Evolutionary conservation across 35 echinoderm and acorn worm genomes (phyloP).

Genomic region (Ophioderma brevispina): DNA sequence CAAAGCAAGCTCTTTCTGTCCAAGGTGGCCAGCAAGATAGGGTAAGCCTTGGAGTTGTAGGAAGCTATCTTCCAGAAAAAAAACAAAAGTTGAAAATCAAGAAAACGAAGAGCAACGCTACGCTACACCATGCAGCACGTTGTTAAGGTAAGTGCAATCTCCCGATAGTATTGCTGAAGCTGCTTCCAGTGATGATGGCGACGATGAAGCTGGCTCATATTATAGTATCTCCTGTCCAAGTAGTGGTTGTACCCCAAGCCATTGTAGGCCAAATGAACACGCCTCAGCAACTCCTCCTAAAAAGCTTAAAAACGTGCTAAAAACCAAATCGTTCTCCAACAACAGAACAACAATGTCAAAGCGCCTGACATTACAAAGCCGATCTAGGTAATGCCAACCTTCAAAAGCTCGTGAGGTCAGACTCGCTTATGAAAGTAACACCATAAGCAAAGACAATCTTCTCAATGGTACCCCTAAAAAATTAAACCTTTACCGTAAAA

Average conservation of each 20-base stretch:
- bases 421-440: too few relatives aligned
- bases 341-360: too few relatives aligned
- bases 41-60: neutral
- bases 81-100: too few relatives aligned
- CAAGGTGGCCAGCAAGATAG: too few relatives aligned
- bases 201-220: neutral
- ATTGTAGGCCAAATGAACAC: neutral
- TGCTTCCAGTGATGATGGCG: neutral
- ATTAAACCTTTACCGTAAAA: too few relatives aligned
- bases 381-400: too few relatives aligned
- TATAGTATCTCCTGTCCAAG: neutral
- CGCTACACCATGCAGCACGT: neutral
- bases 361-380: too few relatives aligned
- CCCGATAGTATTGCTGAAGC: neutral
- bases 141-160: neutral
- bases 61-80: neutral
- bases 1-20: too few relatives aligned
- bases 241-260: neutral
- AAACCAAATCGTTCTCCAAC: neutral
- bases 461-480: too few relatives aligned
- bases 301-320: neutral
- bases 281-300: neutral
- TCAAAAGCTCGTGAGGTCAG: too few relatives aligned
- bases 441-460: too few relatives aligned
- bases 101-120: too few relatives aligned